phyloP scores from a whole-genome alignment of 2,888 invertebrate genomes.

The Pegoplata infirma region DNA sequence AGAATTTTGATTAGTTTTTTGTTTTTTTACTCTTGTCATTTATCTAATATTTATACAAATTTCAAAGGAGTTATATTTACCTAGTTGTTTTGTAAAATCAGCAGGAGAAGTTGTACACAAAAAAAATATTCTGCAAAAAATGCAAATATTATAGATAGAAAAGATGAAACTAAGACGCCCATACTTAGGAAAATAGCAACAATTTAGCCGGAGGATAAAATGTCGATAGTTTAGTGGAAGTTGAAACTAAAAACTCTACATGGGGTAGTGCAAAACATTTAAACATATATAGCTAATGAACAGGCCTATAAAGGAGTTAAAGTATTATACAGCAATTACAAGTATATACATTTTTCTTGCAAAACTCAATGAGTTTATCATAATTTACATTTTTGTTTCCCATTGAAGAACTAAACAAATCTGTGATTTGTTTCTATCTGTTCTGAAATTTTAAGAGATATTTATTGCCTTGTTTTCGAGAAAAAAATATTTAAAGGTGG shows the following conservation, averaged over 20 bases:
- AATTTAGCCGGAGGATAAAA: conserved; percentile 25
- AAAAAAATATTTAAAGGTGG: too few species aligned
- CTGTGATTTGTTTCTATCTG: too few species aligned
- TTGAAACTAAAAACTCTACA: not conserved
- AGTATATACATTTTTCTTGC: too few species aligned
- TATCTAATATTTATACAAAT: conserved; percentile 35
- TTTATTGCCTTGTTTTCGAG: too few species aligned
- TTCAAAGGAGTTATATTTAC: conserved; percentile 27
- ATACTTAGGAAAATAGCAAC: conserved; percentile 41
- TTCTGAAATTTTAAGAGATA: too few species aligned
- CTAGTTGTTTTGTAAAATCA: conserved; percentile 15
- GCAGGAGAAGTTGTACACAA: conserved; percentile 1
- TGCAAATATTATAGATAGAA: conserved; percentile 43
- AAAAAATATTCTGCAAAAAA: conserved; percentile 27
- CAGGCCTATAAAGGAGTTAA: not conserved
- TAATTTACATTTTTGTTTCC: too few species aligned
- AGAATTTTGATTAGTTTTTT: not conserved
- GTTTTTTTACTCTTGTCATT: conserved; percentile 6
- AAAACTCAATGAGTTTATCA: too few species aligned
- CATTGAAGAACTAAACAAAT: too few species aligned
- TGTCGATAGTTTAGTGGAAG: conserved; percentile 21
- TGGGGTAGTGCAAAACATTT: conserved; percentile 1
- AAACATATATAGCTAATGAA: not conserved
- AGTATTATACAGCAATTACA: too few species aligned
- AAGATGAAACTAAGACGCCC: conserved; percentile 49